Conservation (phyloP, 2,888 invertebrate species). For the Macrophya annulata region DNA sequence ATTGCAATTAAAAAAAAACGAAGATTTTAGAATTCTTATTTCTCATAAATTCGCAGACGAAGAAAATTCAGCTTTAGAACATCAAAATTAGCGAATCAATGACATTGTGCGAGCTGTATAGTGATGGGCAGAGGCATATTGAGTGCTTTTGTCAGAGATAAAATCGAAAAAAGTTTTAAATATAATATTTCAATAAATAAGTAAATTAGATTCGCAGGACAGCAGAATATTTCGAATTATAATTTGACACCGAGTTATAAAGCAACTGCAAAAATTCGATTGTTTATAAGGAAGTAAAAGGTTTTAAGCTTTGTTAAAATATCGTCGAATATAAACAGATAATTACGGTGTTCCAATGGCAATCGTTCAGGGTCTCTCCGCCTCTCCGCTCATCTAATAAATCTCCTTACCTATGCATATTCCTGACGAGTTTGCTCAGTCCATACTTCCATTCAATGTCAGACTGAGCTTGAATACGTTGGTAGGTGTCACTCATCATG, state of each 20-base stretch:
- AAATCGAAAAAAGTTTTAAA: background rate
- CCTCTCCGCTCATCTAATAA: background rate
- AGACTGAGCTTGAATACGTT: conserved; percentile 99
- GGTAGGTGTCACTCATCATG: conserved; percentile 99
- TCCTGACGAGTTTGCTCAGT: conserved; percentile 97
- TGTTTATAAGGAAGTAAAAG: background rate
- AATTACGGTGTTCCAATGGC: conserved; percentile 34
- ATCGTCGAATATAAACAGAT: conserved; percentile 34
- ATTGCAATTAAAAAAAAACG: background rate
- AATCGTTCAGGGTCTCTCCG: conserved; percentile 13
- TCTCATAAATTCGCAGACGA: background rate
- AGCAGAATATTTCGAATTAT: background rate
- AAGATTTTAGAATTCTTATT: background rate
- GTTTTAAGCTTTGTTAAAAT: background rate
- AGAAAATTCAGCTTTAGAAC: conserved; percentile 21
- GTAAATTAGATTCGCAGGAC: background rate
- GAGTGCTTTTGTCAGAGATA: conserved; percentile 29
- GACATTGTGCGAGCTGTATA: background rate
- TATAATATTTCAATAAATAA: background rate
- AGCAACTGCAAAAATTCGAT: conserved; percentile 1
- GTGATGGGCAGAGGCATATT: conserved; percentile 29
- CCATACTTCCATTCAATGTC: conserved; percentile 99
- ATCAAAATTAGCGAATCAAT: conserved; percentile 35
- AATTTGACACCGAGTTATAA: background rate
- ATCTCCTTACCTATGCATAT: conserved; percentile 89